Conservation (phyloP, 64 coral and sea anemone species). For the Anthopleura sola region DNA sequence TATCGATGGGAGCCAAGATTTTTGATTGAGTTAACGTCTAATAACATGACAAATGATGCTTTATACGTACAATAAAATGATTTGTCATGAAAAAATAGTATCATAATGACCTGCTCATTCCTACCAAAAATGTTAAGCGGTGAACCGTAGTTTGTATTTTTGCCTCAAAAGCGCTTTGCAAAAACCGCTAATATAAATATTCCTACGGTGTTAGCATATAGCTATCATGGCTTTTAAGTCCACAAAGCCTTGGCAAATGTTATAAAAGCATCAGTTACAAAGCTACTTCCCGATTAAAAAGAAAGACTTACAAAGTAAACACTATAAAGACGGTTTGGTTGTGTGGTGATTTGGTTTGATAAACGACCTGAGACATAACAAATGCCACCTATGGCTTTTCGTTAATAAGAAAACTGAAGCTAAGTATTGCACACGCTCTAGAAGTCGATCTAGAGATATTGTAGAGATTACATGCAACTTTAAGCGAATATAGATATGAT, state of each 20-base stretch:
- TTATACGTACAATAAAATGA: neutral
- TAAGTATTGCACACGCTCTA: neutral
- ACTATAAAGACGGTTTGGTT: neutral
- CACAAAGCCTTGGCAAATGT: neutral
- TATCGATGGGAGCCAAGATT: neutral
- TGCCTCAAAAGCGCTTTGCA: neutral
- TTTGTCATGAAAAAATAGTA: neutral
- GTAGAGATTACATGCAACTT: neutral
- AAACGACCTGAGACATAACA: constrained; percentile 1
- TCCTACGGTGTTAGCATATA: neutral
- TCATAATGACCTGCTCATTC: neutral
- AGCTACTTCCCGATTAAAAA: neutral
- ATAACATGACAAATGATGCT: neutral
- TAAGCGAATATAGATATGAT: neutral
- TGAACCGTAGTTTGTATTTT: neutral
- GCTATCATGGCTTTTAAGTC: neutral
- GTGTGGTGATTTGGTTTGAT: neutral
- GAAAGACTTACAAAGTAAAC: neutral
- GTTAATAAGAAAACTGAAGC: neutral
- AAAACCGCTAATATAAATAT: neutral
- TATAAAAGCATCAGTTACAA: neutral
- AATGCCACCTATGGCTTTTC: neutral
- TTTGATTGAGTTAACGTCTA: neutral
- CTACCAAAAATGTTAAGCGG: neutral
- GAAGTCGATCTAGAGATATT: neutral